Evolutionary conservation across 2,797 vertebrate species (phyloP).

Genomic region (Scarus forsteni): DNA sequence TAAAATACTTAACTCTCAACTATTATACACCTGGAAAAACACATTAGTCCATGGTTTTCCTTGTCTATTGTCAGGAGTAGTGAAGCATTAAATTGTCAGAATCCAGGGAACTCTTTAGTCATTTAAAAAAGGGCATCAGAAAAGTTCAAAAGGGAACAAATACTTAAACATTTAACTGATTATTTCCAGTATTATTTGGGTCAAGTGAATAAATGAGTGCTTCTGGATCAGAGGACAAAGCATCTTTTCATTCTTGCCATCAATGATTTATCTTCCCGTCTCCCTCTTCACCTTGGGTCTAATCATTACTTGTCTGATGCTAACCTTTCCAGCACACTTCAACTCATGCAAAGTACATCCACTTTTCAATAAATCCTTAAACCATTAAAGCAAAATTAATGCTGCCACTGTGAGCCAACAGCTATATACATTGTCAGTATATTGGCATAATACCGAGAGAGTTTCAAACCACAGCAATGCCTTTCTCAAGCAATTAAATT

Average conservation of each 20-base stretch:
- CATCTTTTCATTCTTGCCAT: neutral
- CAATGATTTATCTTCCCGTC: neutral
- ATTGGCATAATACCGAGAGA: conserved; percentile 22
- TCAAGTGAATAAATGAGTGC: neutral
- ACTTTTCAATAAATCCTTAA: conserved; percentile 48
- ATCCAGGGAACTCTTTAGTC: neutral
- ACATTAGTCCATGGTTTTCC: no score
- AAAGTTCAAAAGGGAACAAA: neutral
- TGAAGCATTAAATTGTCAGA: neutral
- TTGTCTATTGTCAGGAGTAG: neutral
- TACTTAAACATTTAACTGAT: neutral
- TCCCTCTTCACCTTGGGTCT: conserved; percentile 37
- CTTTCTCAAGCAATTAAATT: conserved; percentile 48
- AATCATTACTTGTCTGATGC: conserved; percentile 14
- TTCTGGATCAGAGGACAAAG: neutral
- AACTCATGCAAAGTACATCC: conserved; percentile 28
- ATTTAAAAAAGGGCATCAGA: neutral
- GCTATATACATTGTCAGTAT: conserved; percentile 33
- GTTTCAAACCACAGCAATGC: conserved; percentile 9
- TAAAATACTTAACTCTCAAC: no score
- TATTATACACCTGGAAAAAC: no score
- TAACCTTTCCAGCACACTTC: conserved; percentile 22
- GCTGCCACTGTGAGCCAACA: conserved; percentile 23
- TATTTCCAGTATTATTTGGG: neutral
- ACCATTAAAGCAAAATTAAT: conserved; percentile 56